Evolutionary conservation across 2,888 invertebrate species (phyloP), one percentile per base, ranked within the genome.

Genomic region (Eristalis pertinax): DNA sequence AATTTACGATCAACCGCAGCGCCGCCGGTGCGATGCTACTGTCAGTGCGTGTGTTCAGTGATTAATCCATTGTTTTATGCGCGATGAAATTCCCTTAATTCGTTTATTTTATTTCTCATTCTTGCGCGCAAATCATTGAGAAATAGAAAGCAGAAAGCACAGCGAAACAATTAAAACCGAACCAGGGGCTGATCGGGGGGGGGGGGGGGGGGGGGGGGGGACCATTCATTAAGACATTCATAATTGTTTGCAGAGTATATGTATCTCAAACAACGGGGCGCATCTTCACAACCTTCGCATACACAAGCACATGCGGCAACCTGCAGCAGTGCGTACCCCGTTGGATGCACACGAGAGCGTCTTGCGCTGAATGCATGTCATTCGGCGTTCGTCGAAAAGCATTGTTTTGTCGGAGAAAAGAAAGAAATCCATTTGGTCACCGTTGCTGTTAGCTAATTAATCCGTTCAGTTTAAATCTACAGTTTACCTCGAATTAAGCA

Each of bases 341-440:
- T n/a, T 41, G 69, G 70, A 76, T 82, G 82, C 82, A 72, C 74
- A 81, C 75, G 75, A 75, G n/a, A 80, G 80, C 50, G 38, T 74
- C 62, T 70, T 60, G 26, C 4, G 15, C 24, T 32, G 24, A 19
- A 22, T 58, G 22, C 58, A 24, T 58, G 8, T 4, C 22, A 24
- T 10, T 32, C 32, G 32, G 32, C 8, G 32, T 10, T 10, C 24
- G 22, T 0, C 11, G 11, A 7, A 10, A 2, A 10, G 10, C 22
- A 38, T 38, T 38, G 38, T 38, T 38, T 38, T 11, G 24, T n/a
- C 19, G 26, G 8, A 11, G 60, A 24, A 24, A 60, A 10, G 10
- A 13, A 60, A 60, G 26, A 60, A 60, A 60, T 26, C 24, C 60
- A 15, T 11, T 26, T 15, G 60, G 60, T 60, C 26, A 26, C 60